These are phyloP conservation scores for Andricus curvator DNA, from an alignment of 2,888 invertebrate species.

Conservation along the genomic window DNA sequence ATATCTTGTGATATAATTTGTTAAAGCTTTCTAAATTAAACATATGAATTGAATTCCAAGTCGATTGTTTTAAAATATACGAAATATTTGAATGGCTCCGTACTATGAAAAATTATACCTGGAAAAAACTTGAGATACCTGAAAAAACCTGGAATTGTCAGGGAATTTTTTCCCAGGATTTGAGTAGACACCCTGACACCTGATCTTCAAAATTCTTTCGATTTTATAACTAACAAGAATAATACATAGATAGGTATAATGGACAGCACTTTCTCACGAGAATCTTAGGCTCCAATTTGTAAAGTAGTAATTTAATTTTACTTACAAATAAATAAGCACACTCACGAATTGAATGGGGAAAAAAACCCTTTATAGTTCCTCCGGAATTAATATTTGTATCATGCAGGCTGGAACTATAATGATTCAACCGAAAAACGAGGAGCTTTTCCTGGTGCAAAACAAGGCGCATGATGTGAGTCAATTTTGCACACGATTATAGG, in stretches of 20 bases:
- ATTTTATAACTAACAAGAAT: neutral
- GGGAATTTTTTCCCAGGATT: no score
- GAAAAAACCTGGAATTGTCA: no score
- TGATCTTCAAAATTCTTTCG: neutral
- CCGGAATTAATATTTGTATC: conserved; percentile 2
- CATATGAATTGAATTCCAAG: no score
- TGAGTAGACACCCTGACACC: no score
- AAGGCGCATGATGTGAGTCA: conserved; percentile 4
- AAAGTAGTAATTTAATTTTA: neutral
- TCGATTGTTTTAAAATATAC: no score
- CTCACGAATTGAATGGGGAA: neutral
- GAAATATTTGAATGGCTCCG: no score
- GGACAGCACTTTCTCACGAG: neutral
- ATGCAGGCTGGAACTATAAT: conserved; percentile 4
- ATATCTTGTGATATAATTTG: no score
- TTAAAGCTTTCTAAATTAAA: no score
- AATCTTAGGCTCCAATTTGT: neutral
- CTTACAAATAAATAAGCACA: neutral
- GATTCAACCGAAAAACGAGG: conserved; percentile 13
- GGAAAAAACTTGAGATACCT: no score
- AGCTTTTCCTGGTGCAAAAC: conserved; percentile 19
- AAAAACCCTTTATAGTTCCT: neutral
- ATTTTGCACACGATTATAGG: conserved; percentile 12
- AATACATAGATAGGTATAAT: neutral
- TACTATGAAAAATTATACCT: no score